A percentile compares a stretch with the other conserved stretches of the same genome.
Conservation (phyloP, 2,888 invertebrate genomes). For the Sinodicranocentrus sp. region DNA sequence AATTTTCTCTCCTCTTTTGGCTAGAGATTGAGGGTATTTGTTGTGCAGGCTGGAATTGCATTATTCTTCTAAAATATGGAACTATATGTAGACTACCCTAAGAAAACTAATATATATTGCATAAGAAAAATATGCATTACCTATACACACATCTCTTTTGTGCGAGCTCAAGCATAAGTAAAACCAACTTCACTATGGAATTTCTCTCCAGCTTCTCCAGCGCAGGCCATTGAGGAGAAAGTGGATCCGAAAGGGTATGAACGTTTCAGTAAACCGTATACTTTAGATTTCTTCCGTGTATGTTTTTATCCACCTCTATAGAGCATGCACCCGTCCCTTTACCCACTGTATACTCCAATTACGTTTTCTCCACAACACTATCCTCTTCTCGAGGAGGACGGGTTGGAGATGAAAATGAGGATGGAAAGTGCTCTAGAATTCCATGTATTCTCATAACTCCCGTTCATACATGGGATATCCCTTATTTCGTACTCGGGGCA, state of each 20-base stretch:
- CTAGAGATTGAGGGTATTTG: constrained; percentile 22
- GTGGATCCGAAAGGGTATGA: not conserved
- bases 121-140: too few relatives aligned
- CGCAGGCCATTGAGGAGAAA: constrained; percentile 13
- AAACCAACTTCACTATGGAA: constrained; percentile 23
- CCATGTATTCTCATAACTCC: not conserved
- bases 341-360: not conserved
- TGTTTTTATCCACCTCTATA: not conserved
- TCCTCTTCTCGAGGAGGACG: not conserved
- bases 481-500: constrained; percentile 37
- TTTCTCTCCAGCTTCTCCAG: constrained; percentile 9
- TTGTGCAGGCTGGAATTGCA: constrained; percentile 11
- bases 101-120: constrained; percentile 12
- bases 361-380: constrained; percentile 1
- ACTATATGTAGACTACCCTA: not conserved
- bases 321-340: not conserved
- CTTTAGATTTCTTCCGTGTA: too few relatives aligned
- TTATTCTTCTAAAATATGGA: constrained; percentile 6
- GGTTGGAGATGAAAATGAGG: not conserved
- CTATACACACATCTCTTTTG: not conserved
- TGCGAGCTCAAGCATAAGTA: not conserved
- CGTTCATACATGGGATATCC: not conserved
- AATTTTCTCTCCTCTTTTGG: constrained; percentile 13
- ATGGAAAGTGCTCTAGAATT: not conserved
- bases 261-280: not conserved